Base-by-base conservation (phyloP, 2,113 vertebrate genomes). In the Casuarius casuarius region DNA sequence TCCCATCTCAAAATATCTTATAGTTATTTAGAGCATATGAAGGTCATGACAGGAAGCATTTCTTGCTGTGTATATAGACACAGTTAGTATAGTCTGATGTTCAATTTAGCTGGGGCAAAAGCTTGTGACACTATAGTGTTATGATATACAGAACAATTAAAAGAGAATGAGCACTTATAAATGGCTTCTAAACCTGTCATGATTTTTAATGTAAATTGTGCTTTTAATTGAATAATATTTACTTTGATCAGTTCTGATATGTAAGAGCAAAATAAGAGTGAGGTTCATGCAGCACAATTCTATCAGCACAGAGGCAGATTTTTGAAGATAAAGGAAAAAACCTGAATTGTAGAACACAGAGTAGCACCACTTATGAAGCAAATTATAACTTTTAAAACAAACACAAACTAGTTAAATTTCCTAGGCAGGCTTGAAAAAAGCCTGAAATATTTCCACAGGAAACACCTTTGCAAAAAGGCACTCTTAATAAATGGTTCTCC, bases 371-470 rank as follows among this genome's bases (percentile, higher is more conserved):
- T 5, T 84, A 25, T 77, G 94, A 97, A 76, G 35, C 18, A 87
- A 58, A 72, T 65, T 7, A 5, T 21, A 52, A 58, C 65, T 65
- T 73, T 42, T 84, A 91, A 94, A 91, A 77, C 25, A 58, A 52
- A 81, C 11, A 87, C 56, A 95, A 91, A 70, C 9, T n/a, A 84
- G 26, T 7, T 75, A 46, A 33, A 79, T 95, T 96, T 88, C n/a
- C 35, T 87, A 94, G 91, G 7, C 23, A 11, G 52, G 25, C 38
- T 33, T 93, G 85, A 87, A 84, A 93, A 91, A 95, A 46, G n/a
- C 26, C 56, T 77, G 7, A 3, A 92, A 75, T 31, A 73, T 40
- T 78, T 90, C 48, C 84, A 54, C 44, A 91, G 49, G n/a, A 78
- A 81, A 66, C 38, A 86, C 63, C 28, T 91, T 52, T 56, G 40